Percentiles rank a stretch among this genome's conserved stretches.
Evolutionary conservation across 2,113 vertebrate species (phyloP).

Genomic region (Speoplatyrhinus poulsoni): DNA sequence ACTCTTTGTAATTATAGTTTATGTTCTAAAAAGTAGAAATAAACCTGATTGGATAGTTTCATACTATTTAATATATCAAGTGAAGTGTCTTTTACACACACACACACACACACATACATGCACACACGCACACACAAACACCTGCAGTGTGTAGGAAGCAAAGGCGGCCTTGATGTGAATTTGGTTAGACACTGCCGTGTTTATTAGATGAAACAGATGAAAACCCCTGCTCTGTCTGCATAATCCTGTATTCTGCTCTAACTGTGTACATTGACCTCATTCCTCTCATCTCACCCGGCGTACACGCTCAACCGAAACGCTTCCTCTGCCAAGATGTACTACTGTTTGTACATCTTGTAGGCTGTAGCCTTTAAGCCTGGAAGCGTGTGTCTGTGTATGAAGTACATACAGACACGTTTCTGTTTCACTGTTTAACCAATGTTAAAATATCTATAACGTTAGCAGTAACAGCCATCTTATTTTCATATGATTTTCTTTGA

Average conservation of each 20-base stretch:
- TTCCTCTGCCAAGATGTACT: too few relatives aligned
- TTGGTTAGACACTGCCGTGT: conserved; percentile 46
- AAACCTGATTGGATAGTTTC: neutral
- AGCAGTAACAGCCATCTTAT: conserved; percentile 30
- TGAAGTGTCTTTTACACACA: neutral
- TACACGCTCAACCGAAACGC: neutral
- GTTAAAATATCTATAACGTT: conserved; percentile 24
- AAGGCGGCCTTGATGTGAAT: conserved; percentile 35
- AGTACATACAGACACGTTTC: too few relatives aligned
- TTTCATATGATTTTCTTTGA: neutral
- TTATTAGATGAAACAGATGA: conserved; percentile 46
- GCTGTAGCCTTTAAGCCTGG: too few relatives aligned
- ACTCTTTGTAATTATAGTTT: neutral
- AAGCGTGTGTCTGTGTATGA: too few relatives aligned
- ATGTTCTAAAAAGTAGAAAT: neutral
- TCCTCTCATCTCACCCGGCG: conserved; percentile 2
- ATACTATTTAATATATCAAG: neutral
- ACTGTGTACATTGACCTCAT: conserved; percentile 24
- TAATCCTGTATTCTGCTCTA: conserved; percentile 27
- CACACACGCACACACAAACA: conserved; percentile 1
- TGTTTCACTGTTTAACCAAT: too few relatives aligned
- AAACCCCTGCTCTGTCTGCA: conserved; percentile 41
- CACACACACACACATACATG: conserved; percentile 6
- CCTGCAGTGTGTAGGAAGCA: neutral
- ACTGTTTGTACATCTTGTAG: too few relatives aligned